Conservation (phyloP, 2,797 vertebrate genomes). For the Mus spretus region DNA sequence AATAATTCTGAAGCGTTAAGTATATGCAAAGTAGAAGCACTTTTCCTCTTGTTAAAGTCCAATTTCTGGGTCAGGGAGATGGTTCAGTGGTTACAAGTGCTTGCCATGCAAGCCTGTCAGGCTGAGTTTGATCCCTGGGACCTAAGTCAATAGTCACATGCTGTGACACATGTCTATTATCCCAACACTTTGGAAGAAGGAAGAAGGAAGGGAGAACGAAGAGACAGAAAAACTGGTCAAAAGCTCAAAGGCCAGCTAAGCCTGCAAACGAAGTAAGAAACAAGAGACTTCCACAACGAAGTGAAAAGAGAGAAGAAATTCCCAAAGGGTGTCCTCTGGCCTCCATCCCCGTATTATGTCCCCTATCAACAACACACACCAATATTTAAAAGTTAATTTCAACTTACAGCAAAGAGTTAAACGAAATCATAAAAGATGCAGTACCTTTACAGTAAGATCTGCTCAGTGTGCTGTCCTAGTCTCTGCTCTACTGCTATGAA, state of each 20-base stretch:
- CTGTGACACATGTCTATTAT: not conserved
- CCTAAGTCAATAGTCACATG: not conserved
- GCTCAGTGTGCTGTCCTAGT: not conserved
- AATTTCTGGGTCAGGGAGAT: not conserved
- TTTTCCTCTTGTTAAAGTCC: constrained; percentile 34
- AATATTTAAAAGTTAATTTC: constrained; percentile 29
- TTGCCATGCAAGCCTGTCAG: not conserved
- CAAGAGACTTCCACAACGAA: not conserved
- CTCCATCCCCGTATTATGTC: not conserved
- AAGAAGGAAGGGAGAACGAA: not conserved
- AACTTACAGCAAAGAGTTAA: constrained; percentile 49
- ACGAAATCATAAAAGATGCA: not conserved
- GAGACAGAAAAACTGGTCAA: not conserved
- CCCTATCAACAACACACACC: not conserved
- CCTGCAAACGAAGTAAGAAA: not conserved
- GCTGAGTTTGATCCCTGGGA: not conserved
- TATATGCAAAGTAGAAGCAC: not conserved
- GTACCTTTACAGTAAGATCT: not conserved
- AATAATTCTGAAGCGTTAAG: not conserved
- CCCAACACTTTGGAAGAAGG: not conserved
- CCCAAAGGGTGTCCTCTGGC: not conserved
- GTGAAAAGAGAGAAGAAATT: not conserved
- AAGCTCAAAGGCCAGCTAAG: not conserved
- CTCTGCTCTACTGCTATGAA: not conserved
- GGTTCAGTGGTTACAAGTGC: not conserved